phyloP scores from a whole-genome alignment of 1,140 invertebrate species.

The Drosophila serrata region DNA sequence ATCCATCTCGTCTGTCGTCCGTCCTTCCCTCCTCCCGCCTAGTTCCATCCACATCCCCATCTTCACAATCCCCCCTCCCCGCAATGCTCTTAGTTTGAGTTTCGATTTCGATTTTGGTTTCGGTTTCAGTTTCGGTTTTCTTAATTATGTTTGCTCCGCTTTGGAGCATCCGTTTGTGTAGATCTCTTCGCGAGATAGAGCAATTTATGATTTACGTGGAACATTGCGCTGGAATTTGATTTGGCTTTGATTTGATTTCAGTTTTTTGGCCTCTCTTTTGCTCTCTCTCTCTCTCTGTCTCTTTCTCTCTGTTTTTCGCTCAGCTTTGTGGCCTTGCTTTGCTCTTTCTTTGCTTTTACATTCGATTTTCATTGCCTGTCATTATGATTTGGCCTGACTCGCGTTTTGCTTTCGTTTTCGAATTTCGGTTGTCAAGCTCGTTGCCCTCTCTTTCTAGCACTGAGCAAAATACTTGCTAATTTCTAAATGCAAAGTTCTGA shows the following conservation, averaged over 20 bases:
- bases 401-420: conserved; percentile 72
- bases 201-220: conserved; percentile 81
- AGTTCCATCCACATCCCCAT: not conserved
- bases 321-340: conserved; percentile 6
- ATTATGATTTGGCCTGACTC: conserved; percentile 64
- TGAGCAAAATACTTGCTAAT: not conserved
- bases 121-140: conserved; percentile 61
- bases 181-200: conserved; percentile 72
- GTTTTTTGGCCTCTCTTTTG: conserved; percentile 10
- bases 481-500: not conserved
- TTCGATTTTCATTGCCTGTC: conserved; percentile 77
- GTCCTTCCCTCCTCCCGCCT: not conserved
- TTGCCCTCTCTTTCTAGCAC: conserved; percentile 10
- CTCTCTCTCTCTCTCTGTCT: not conserved
- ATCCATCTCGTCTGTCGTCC: conserved; percentile 55
- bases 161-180: conserved; percentile 79
- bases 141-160: conserved; percentile 78
- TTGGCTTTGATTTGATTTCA: conserved; percentile 59
- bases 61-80: not conserved
- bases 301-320: conserved; percentile 12
- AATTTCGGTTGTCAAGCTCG: conserved; percentile 60
- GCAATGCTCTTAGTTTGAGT: conserved; percentile 27
- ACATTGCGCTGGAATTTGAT: conserved; percentile 70
- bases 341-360: conserved; percentile 63
- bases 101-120: conserved; percentile 53